Percentiles rank a stretch among this genome's conserved stretches.
Conservation (phyloP, 2,888 invertebrate genomes). For the Norana najaformis region DNA sequence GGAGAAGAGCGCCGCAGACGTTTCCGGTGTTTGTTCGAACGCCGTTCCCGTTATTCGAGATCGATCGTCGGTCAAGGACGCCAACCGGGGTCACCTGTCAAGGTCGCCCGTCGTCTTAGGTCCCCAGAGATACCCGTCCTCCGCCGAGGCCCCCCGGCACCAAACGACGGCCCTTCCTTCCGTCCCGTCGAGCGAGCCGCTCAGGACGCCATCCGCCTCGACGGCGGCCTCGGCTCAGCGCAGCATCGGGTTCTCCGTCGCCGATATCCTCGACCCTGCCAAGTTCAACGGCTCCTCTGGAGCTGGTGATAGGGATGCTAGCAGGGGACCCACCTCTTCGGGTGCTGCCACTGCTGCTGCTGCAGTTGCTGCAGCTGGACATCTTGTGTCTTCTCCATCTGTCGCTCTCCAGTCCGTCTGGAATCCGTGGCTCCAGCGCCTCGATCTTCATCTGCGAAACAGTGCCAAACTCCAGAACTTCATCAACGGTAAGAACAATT, state of each 20-base stretch:
- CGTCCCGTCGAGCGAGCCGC: neutral
- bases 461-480: neutral
- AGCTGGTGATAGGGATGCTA: neutral
- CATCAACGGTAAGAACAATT: constrained; percentile 9
- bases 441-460: constrained; percentile 20
- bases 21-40: neutral
- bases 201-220: neutral
- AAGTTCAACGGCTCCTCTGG: constrained; percentile 32
- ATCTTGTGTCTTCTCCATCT: neutral
- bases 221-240: neutral
- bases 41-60: neutral
- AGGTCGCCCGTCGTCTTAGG: neutral
- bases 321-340: neutral
- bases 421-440: constrained; percentile 25
- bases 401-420: constrained; percentile 5
- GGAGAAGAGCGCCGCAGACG: neutral
- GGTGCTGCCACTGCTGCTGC: neutral
- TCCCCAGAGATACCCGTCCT: neutral
- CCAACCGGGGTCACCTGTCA: neutral
- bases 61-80: neutral
- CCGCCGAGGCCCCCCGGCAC: neutral
- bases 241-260: constrained; percentile 36
- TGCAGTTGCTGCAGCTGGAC: constrained; percentile 14
- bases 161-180: neutral
- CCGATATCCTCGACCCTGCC: constrained; percentile 40